Evolutionary conservation across 2,113 vertebrate species (phyloP).

Genomic region (Dromas ardeola): DNA sequence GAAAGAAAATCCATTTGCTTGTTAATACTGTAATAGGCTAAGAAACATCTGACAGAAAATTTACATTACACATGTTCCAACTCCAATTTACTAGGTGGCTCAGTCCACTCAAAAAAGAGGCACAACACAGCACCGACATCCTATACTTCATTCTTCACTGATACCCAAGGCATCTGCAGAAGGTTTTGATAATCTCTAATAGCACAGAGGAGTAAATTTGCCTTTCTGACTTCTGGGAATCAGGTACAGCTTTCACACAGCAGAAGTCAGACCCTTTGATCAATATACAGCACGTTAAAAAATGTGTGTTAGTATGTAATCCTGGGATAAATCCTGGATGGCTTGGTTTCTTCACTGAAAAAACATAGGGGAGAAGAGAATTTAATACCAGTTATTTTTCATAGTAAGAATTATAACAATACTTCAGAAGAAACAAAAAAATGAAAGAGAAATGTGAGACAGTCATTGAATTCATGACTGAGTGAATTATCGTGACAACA

Average conservation of each 20-base stretch:
- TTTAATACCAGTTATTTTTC: neutral
- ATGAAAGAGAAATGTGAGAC: neutral
- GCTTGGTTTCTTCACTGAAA: neutral
- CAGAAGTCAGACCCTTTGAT: conserved; percentile 25
- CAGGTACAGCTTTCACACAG: neutral
- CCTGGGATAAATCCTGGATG: neutral
- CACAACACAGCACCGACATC: neutral
- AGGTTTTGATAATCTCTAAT: conserved; percentile 21
- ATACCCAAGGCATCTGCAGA: neutral
- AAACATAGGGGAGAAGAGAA: neutral
- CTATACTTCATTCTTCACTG: neutral
- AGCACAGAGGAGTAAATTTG: neutral
- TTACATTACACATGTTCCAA: neutral
- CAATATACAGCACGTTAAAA: neutral
- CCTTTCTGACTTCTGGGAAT: neutral
- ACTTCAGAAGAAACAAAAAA: neutral
- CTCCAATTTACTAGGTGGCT: neutral
- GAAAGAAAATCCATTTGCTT: conserved; percentile 12
- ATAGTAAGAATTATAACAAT: neutral
- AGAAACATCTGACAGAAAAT: conserved; percentile 1
- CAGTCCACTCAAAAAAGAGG: neutral
- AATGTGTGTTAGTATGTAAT: neutral
- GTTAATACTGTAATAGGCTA: neutral
- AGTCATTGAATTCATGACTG: neutral
- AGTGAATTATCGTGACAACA: neutral